Evolutionary conservation across 1,140 invertebrate species (phyloP), one percentile per base, ranked within the genome.

Genomic region (Akabosia matsudoensis): DNA sequence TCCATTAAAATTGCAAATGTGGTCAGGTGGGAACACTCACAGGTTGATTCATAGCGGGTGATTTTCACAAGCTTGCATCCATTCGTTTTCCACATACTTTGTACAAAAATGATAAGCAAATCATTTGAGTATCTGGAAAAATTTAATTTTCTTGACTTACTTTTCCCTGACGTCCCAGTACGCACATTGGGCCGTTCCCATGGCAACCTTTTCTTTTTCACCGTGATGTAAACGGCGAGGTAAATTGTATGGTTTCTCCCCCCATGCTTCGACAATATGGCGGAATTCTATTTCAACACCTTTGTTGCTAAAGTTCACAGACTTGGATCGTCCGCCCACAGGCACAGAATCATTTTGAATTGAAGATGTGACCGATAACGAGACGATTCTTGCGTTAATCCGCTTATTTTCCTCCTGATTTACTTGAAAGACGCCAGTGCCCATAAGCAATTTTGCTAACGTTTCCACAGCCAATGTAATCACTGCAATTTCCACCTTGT

Each of bases 1-100:
- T 86, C 84, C 87, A 88, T 88, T 0, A 88, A 75, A 13, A 88
- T 83, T 64, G 88, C 89, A 84, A 90, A 90, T 83, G 88, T 88
- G n/a, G 88, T 90, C 14, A 90, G 82, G 82, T 90, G 89, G 79
- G 86, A 83, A 83, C 89, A 90, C 73, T 85, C 81, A 81, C 89
- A 90, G 1, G 84, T 82, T 2, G 89, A 88, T 80, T 88, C 86
- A 3, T 85, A 85, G 2, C 79, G 74, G 81, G 88, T 88, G 30
- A 83, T 84, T 4, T 76, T 75, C 2, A 84, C 76, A 3, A 88
- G 76, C 28, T 80, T 73, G 80, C 89, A 90, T 1, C 89, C 89
- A 74, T 30, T 22, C 13, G 31, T 10, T 74, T 88, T 85, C 67
- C 86, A 73, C 4, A 18, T 18, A 14, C 34, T 73, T 13, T 16